A percentile compares a stretch with the other conserved stretches of the same genome.
phyloP scores from a whole-genome alignment of 2,797 vertebrate species.

The Vespertilio murinus region DNA sequence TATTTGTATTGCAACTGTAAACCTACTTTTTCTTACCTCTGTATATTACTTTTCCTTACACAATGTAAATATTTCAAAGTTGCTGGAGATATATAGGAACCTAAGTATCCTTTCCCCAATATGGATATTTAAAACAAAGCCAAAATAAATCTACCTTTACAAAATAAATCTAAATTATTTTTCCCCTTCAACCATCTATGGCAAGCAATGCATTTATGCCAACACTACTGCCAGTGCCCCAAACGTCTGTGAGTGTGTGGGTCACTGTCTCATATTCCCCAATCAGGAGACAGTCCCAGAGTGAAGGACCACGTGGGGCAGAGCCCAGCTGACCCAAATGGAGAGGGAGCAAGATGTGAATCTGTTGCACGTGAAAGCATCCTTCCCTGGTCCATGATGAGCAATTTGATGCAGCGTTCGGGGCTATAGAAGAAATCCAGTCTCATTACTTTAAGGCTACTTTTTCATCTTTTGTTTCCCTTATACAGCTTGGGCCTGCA shows the following conservation, averaged over 20 bases:
- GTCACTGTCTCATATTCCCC: background rate
- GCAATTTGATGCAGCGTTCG: rapidly evolving
- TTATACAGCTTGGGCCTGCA: background rate
- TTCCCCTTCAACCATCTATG: background rate
- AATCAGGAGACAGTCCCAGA: background rate
- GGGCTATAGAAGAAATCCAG: background rate
- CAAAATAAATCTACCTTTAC: background rate
- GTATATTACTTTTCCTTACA: background rate
- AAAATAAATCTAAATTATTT: background rate
- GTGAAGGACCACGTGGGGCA: background rate
- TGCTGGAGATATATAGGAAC: background rate
- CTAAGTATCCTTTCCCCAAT: background rate
- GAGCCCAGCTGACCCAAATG: too few relatives aligned
- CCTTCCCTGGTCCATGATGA: background rate
- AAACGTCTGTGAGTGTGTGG: background rate
- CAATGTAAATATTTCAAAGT: background rate
- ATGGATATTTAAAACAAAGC: conserved; percentile 32
- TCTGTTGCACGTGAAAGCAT: background rate
- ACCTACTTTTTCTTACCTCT: background rate
- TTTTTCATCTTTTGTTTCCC: background rate
- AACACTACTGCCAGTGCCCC: rapidly evolving
- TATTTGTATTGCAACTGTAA: too few relatives aligned
- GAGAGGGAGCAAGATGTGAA: background rate
- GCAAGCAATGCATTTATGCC: background rate
- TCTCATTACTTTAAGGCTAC: background rate